Percentiles rank a stretch among this genome's conserved stretches.
Evolutionary conservation across 1,140 invertebrate species (phyloP).

Genomic region (Notospermus geniculatus): DNA sequence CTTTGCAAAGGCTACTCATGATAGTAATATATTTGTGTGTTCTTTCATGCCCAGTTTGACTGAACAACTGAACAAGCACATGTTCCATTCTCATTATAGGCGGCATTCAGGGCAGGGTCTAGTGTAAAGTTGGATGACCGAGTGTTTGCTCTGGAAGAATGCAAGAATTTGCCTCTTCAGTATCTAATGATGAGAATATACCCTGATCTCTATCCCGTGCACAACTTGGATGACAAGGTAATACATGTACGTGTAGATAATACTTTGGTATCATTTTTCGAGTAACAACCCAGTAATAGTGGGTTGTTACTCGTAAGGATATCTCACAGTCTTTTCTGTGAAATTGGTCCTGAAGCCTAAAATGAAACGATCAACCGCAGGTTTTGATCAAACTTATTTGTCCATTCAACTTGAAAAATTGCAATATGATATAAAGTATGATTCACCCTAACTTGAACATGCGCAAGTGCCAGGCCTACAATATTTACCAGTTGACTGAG

Average conservation of each 20-base stretch:
- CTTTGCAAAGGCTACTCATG: too few species aligned
- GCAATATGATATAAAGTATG: too few species aligned
- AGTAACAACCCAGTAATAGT: too few species aligned
- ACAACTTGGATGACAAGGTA: slow-evolving; percentile 69
- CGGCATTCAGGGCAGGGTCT: slow-evolving; percentile 81
- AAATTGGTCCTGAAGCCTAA: not conserved
- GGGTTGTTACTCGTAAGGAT: slow-evolving; percentile 34
- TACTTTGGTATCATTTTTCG: too few species aligned
- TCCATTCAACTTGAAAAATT: too few species aligned
- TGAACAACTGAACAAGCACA: slow-evolving; percentile 1
- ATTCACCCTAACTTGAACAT: too few species aligned
- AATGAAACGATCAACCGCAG: too few species aligned
- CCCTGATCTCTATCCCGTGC: slow-evolving; percentile 90
- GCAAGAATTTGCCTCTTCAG: slow-evolving; percentile 83
- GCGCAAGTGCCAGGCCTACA: too few species aligned
- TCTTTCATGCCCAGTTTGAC: not conserved
- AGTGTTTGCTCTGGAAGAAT: slow-evolving; percentile 87
- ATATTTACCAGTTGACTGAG: too few species aligned
- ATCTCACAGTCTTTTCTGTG: slow-evolving; percentile 15
- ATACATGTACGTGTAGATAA: too few species aligned
- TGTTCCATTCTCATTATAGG: slow-evolving; percentile 57
- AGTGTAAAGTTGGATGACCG: slow-evolving; percentile 90
- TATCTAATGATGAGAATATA: slow-evolving; percentile 84
- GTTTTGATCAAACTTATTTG: too few species aligned
- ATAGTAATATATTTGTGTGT: slow-evolving; percentile 14